phyloP scores from a whole-genome alignment of 2,888 invertebrate genomes.

The Idaea aversata region DNA sequence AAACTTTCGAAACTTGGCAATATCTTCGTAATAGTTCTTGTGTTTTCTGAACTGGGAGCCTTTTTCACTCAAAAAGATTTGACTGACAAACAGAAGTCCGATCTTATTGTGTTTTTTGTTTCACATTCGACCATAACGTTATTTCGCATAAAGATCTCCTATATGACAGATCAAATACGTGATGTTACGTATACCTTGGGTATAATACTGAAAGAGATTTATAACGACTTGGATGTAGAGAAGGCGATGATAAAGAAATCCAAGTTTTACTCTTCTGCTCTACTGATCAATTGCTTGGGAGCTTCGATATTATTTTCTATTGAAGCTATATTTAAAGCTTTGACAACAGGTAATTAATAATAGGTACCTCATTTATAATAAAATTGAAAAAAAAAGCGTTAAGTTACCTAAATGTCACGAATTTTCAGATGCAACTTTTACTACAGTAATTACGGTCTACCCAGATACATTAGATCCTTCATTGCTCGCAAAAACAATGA shows the following conservation, averaged over 20 bases:
- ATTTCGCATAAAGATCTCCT: constrained; percentile 14
- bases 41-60: constrained; percentile 17
- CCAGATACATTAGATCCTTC: constrained; percentile 41
- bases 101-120: constrained; percentile 18
- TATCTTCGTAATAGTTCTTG: constrained; percentile 7
- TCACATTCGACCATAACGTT: constrained; percentile 14
- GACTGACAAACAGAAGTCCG: constrained; percentile 21
- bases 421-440: constrained; percentile 39
- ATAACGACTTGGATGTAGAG: constrained; percentile 19
- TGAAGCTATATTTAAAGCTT: constrained; percentile 14
- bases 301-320: constrained; percentile 12
- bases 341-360: constrained; percentile 19
- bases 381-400: too few relatives aligned
- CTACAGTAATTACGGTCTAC: constrained; percentile 42
- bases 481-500: constrained; percentile 23
- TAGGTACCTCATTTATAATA: too few relatives aligned
- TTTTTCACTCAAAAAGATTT: constrained; percentile 20
- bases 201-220: constrained; percentile 13
- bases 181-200: constrained; percentile 8
- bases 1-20: constrained; percentile 9
- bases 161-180: constrained; percentile 10
- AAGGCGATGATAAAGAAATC: constrained; percentile 17
- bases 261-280: constrained; percentile 8
- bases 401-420: background rate
- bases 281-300: constrained; percentile 14